Base-by-base conservation (phyloP, 2,113 vertebrate genomes). In the Eolophus roseicapilla region DNA sequence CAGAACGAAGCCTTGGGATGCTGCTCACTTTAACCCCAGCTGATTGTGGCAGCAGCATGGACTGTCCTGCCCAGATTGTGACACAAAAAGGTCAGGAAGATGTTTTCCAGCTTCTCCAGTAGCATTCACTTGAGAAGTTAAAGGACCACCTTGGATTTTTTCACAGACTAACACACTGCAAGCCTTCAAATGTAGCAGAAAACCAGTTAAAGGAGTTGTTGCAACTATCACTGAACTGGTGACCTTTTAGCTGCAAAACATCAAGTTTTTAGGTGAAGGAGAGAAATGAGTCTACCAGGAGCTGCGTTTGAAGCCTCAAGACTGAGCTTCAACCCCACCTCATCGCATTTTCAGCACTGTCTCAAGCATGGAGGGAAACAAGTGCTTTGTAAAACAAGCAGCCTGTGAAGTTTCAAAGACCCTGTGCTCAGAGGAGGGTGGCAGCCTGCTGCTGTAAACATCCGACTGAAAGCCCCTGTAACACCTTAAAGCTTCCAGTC, bases 361-460 rank as follows among this genome's bases (percentile, higher is more conserved):
- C 79, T 67, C 73, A 13, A 37, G 35, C 17, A 12, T 4, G 37
- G 65, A 96, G 84, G 71, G 64, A 62, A 92, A 64, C 37, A 44
- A 60, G 60, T 11, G 46, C 65, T 68, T 50, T 16, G 35, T 28
- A 41, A 83, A 71, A 82, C 80, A 86, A 49, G 33, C 33, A 91
- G 50, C 81, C 74, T 69, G 68, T 49, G n/a, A n/a, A 20, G 50
- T 87, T 41, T 88, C 87, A 47, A 63, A 83, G 93, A 69, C 19
- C 74, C 4, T 11, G 71, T 65, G 93, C 76, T 31, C 44, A 85
- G 97, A 80, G 4, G 98, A 98, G 86, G 55, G 98, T 95, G 98
- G 99, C 99, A 99, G 99, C 97, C 98, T 98, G 98, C 98, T 95
- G 99, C 99, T 99, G 99, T 98, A 99, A 99, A 99, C 99, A 99